phyloP scores from a whole-genome alignment of 2,888 invertebrate species.

The Drepana falcataria region DNA sequence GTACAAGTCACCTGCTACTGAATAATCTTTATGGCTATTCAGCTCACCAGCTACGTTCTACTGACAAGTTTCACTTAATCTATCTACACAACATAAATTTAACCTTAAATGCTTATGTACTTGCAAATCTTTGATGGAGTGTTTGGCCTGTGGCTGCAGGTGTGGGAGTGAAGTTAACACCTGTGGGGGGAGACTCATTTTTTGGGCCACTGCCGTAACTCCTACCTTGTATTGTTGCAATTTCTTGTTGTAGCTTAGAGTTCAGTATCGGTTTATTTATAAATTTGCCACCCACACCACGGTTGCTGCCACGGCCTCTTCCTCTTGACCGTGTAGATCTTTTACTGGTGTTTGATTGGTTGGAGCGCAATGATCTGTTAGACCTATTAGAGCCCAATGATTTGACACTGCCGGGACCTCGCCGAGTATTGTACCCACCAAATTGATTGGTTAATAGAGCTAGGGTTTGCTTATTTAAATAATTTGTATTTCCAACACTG shows the following conservation, averaged over 20 bases:
- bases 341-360: conserved; percentile 45
- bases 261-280: conserved; percentile 61
- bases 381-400: conserved; percentile 65
- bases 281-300: conserved; percentile 60
- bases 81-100: conserved; percentile 2
- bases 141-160: conserved; percentile 62
- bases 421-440: conserved; percentile 50
- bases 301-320: conserved; percentile 51
- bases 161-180: conserved; percentile 57
- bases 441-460: conserved; percentile 59
- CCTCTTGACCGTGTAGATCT: conserved; percentile 48
- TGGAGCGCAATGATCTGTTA: conserved; percentile 46
- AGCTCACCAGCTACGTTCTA: background rate
- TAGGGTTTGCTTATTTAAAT: conserved; percentile 58
- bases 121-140: conserved; percentile 69
- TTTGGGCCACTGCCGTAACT: conserved; percentile 26
- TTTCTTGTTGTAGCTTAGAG: conserved; percentile 64
- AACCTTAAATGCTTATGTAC: conserved; percentile 23
- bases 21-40: background rate
- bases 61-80: background rate
- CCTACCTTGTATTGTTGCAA: conserved; percentile 68
- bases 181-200: conserved; percentile 38
- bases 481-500: conserved; percentile 59
- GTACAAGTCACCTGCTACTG: background rate
- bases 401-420: conserved; percentile 65